A percentile compares a stretch with the other conserved stretches of the same genome.
phyloP scores from a whole-genome alignment of 2,888 invertebrate species.

The Drosophila percnosoma region DNA sequence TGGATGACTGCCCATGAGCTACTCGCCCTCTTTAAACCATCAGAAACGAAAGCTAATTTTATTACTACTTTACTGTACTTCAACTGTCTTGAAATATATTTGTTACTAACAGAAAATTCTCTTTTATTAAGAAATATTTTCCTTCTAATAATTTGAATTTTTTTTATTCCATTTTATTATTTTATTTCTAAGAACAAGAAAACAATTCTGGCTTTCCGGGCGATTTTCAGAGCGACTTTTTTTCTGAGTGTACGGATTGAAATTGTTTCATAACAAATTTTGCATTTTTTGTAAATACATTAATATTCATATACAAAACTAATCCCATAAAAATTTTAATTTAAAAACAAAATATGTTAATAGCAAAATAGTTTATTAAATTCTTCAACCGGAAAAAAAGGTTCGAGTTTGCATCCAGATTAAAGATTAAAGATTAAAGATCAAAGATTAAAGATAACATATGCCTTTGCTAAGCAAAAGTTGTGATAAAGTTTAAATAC shows the following conservation, averaged over 20 bases:
- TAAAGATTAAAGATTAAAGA: slow-evolving; percentile 5
- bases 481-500: slow-evolving; percentile 36
- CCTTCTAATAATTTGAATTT: fast-evolving
- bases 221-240: neutral
- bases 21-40: too few species aligned
- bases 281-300: neutral
- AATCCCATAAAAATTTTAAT: neutral
- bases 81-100: too few species aligned
- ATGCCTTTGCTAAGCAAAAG: slow-evolving; percentile 9
- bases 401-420: neutral
- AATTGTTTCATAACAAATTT: neutral
- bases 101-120: too few species aligned
- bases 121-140: neutral
- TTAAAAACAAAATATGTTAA: neutral
- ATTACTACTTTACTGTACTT: neutral
- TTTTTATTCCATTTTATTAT: neutral
- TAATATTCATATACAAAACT: neutral
- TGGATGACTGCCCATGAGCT: too few species aligned
- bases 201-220: neutral
- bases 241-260: neutral
- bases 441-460: slow-evolving; percentile 5
- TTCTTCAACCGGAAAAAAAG: neutral
- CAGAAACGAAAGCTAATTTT: neutral
- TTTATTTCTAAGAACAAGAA: neutral
- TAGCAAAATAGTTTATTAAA: neutral